Evolutionary conservation across 2,113 vertebrate species (phyloP).

Genomic region (Colossoma macropomum): DNA sequence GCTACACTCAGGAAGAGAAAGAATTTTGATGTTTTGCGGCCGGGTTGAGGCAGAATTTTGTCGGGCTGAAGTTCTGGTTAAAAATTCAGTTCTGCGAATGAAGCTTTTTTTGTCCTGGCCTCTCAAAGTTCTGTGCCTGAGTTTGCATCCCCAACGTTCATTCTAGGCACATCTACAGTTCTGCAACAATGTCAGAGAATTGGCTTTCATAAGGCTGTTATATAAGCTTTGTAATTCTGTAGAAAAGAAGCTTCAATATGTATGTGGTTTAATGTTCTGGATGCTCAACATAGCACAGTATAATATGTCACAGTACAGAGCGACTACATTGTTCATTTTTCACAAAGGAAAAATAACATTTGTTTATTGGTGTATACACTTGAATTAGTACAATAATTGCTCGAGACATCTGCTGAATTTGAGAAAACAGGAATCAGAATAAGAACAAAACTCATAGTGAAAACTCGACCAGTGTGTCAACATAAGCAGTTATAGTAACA

Average conservation of each 20-base stretch:
- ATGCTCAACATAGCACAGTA: neutral
- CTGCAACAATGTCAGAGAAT: slow-evolving; percentile 53
- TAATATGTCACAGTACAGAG: neutral
- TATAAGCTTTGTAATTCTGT: slow-evolving; percentile 54
- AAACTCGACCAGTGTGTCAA: too few species aligned
- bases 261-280: neutral
- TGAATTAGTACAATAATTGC: too few species aligned
- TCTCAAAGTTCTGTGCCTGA: slow-evolving; percentile 64
- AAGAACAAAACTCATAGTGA: too few species aligned
- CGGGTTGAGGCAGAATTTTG: neutral
- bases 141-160: slow-evolving; percentile 54
- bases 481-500: too few species aligned
- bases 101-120: neutral
- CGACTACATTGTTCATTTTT: slow-evolving; percentile 34
- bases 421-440: too few species aligned
- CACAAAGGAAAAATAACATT: neutral
- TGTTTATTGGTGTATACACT: too few species aligned
- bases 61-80: neutral
- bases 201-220: slow-evolving; percentile 53
- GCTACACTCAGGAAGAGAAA: too few species aligned
- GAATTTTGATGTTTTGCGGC: too few species aligned
- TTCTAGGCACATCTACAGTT: slow-evolving; percentile 65
- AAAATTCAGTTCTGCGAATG: neutral
- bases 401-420: too few species aligned
- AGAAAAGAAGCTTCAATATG: slow-evolving; percentile 11